Evolutionary conservation across 2,113 vertebrate species (phyloP).

Genomic region (Felis chaus): DNA sequence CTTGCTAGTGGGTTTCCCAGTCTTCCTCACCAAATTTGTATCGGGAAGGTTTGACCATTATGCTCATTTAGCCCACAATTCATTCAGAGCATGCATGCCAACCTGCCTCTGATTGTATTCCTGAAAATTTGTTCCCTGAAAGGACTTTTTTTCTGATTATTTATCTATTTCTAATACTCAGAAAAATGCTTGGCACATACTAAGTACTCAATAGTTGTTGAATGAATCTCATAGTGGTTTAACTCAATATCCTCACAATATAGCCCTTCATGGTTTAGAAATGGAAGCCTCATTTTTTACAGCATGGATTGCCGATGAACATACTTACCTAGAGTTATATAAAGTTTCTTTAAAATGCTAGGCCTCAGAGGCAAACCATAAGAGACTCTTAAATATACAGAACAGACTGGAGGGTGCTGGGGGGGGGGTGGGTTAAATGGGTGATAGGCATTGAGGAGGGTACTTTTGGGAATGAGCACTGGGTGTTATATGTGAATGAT

Average conservation of each 20-base stretch:
- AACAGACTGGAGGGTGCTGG: neutral
- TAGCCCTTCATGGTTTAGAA: neutral
- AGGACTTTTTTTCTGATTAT: neutral
- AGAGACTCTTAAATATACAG: neutral
- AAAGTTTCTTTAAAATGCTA: neutral
- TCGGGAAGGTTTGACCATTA: neutral
- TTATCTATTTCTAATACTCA: neutral
- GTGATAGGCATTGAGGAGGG: neutral
- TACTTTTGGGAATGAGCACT: neutral
- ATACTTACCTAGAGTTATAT: neutral
- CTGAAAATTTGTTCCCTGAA: neutral
- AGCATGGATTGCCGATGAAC: neutral
- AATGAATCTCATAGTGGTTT: neutral
- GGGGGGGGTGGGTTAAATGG: neutral
- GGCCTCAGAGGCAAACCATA: neutral
- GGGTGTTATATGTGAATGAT: neutral
- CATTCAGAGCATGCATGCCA: neutral
- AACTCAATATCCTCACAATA: neutral
- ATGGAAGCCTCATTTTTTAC: neutral
- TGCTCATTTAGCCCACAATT: neutral
- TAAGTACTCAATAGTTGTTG: neutral
- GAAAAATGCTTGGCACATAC: neutral
- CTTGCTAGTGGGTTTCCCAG: neutral
- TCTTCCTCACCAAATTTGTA: neutral
- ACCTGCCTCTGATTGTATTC: neutral